Conservation (phyloP, 2,113 vertebrate genomes). For the Oncorhynchus masou region DNA sequence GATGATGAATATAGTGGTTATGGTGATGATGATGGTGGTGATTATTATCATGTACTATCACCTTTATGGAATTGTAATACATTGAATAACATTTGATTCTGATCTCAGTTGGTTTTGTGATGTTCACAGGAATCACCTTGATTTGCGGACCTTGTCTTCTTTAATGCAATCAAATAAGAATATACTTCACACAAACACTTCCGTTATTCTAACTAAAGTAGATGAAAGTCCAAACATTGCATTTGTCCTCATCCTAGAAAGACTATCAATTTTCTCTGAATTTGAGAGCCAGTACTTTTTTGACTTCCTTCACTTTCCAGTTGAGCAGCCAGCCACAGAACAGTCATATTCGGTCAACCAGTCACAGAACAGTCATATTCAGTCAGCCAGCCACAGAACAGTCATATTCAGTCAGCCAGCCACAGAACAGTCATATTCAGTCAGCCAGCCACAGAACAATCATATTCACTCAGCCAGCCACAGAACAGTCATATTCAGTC, state of each 20-base stretch:
- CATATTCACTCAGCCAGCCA: too few species aligned
- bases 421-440: too few species aligned
- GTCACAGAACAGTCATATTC: too few species aligned
- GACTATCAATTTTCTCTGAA: too few species aligned
- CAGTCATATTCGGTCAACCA: too few species aligned
- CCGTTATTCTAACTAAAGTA: background rate
- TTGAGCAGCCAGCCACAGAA: background rate
- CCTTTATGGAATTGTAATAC: background rate
- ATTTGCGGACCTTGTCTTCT: conserved; percentile 1
- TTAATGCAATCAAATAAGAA: background rate
- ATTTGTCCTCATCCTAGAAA: background rate
- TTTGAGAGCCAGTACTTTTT: background rate
- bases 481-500: too few species aligned
- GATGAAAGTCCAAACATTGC: background rate
- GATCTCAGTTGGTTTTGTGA: background rate
- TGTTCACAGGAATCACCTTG: background rate
- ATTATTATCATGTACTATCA: conserved; percentile 22
- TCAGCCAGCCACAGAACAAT: too few species aligned
- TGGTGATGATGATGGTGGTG: background rate
- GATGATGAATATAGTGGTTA: conserved; percentile 31
- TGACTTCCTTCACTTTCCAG: background rate
- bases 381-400: too few species aligned
- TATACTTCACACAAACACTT: background rate
- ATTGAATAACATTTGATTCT: background rate
- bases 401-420: too few species aligned